A percentile compares a stretch with the other conserved stretches of the same genome.
These are phyloP conservation scores for Matsumurasca onukii DNA, from an alignment of 1,140 invertebrate species.

Conservation along the genomic window DNA sequence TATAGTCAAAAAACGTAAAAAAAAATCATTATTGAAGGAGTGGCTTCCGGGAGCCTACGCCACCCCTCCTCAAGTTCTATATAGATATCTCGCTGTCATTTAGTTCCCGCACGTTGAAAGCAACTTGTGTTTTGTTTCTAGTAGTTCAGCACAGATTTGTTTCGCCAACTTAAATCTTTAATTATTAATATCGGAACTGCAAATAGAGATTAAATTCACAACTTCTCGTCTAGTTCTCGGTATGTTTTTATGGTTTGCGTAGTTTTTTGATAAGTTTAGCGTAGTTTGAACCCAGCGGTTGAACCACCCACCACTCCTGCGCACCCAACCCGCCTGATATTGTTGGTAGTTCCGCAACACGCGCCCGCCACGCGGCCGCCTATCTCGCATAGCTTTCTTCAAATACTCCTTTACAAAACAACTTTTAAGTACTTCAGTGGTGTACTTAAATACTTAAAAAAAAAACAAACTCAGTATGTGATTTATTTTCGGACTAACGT, in stretches of 20 bases:
- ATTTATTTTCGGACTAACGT: not conserved
- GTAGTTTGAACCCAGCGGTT: not conserved
- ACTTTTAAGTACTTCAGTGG: too few relatives aligned
- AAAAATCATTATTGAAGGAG: conserved; percentile 13
- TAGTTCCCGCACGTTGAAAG: conserved; percentile 58
- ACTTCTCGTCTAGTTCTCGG: conserved; percentile 24
- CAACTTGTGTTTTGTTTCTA: conserved; percentile 46
- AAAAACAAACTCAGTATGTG: too few relatives aligned
- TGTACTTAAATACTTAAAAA: too few relatives aligned
- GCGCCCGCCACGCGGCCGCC: too few relatives aligned
- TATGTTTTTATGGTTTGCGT: not conserved
- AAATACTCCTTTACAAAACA: too few relatives aligned
- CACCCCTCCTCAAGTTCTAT: conserved; percentile 47
- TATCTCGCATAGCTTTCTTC: too few relatives aligned
- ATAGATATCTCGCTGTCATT: conserved; percentile 47
- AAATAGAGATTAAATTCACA: conserved; percentile 19
- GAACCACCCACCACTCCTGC: not conserved
- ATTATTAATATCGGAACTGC: conserved; percentile 31
- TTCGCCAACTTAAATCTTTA: conserved; percentile 33
- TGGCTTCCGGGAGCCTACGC: conserved; percentile 3
- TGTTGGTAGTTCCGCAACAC: too few relatives aligned
- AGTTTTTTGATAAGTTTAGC: not conserved
- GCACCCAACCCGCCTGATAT: too few relatives aligned
- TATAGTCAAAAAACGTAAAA: too few relatives aligned
- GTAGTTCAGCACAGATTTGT: conserved; percentile 43